Base-by-base conservation (phyloP, 1,140 invertebrate species). In the Bombus confusus region DNA sequence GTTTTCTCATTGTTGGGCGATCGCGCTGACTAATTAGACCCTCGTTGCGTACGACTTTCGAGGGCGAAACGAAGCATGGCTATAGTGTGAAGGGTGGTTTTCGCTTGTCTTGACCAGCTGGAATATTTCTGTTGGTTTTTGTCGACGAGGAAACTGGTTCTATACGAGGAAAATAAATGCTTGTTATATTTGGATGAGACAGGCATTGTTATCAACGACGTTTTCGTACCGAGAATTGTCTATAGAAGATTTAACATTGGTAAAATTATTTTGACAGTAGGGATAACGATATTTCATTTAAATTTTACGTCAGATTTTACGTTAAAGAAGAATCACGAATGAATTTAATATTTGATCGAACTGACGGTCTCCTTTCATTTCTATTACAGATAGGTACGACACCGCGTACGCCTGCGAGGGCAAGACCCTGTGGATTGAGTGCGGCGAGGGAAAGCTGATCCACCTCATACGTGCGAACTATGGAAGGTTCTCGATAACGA, bases 321-420 rank as follows among this genome's bases (percentile, higher is more conserved):
- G 1, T 52, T 52, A 52, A 52, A 52, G 22, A 12, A 62, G 10
- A 28, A 62, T n/a, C 59, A 5, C 10, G 28, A 13, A 62, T n/a
- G 59, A 62, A 62, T 62, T 12, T 28, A n/a, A 62, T 28, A 28
- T 10, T 62, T 18, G n/a, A 15, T 15, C n/a, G 6, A 31, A 2
- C n/a, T 52, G 28, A 73, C 39, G 22, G 1, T 4, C 28, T 31
- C 41, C 25, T 31, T 9, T 39, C 25, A 10, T 76, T 90, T 92
- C 91, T 93, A 92, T 96, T 96, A 31, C 95, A 97, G 97, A 97
- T 93, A 96, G 97, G 92, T 99, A 99, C 95, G 97, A 98, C 94
- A 99, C 98, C 76, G 97, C 97, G 41, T 98, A 99, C 95, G 98
- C 98, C 72, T 99, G 98, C 95, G 98, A 99, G 95, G 98, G 98